These are phyloP conservation scores for Calameuta pallipes DNA, from an alignment of 2,888 invertebrate genomes.

Conservation along the genomic window DNA sequence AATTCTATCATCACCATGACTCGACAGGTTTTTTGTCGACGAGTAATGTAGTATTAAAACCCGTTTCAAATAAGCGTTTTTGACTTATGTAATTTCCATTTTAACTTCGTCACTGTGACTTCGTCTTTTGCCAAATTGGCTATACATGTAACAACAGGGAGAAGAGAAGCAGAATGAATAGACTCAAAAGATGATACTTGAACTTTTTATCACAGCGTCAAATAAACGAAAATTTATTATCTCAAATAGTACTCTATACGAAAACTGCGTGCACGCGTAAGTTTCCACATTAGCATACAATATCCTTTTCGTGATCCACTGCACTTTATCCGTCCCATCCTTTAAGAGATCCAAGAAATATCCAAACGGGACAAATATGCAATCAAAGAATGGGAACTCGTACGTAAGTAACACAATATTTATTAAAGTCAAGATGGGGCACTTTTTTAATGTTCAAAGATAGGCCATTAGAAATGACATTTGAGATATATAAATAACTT, in stretches of 20 bases:
- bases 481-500: too few relatives aligned
- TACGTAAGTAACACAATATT: not conserved
- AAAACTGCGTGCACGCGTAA: not conserved
- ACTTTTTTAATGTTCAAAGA: too few relatives aligned
- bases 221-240: not conserved
- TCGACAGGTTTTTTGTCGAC: too few relatives aligned
- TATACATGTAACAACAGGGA: not conserved
- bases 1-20: too few relatives aligned
- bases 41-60: too few relatives aligned
- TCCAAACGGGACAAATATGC: not conserved
- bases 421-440: too few relatives aligned
- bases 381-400: not conserved
- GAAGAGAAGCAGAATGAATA: not conserved
- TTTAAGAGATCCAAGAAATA: not conserved
- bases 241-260: not conserved
- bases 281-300: not conserved
- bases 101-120: not conserved
- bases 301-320: not conserved
- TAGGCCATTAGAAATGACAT: too few relatives aligned
- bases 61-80: not conserved
- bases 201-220: not conserved
- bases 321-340: too few relatives aligned
- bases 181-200: not conserved
- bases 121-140: not conserved
- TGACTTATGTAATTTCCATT: not conserved